Evolutionary conservation across 2,797 vertebrate genomes (phyloP), one percentile per base, ranked within the genome.

Genomic region (Calcarius lapponicus): DNA sequence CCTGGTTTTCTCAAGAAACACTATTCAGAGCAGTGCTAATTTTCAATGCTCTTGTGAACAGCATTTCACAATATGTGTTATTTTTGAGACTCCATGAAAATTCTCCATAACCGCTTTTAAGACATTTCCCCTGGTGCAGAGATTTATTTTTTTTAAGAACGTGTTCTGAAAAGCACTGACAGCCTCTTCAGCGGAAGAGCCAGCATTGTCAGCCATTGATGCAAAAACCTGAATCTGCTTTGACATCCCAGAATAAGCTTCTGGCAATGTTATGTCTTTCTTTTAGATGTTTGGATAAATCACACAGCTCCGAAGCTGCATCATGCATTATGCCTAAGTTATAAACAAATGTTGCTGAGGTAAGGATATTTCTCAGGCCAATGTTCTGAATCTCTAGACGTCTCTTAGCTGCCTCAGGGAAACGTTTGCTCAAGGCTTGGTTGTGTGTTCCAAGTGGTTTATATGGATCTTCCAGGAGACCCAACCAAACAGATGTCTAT

Each of bases 201-300:
- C 73, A 61, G 91, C 80, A 97, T 95, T 97, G 97, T 98, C 98
- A 98, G 78, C 93, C 97, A 95, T 72, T 96, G 96, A 97, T 92
- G 84, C 88, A 96, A 97, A 98, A 97, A 90, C 82, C 86, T 81
- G 96, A 97, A 97, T 98, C 81, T 97, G 95, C 97, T 97, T 96
- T 98, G 97, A 98, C 97, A 97, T 80, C 54, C 88, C 50, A 91
- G 97, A 97, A 97, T 95, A 96, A 96, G 97, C 97, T 98, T 95
- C 98, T 96, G 97, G 98, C 97, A 96, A 97, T 96, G 91, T 97
- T 97, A 94, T 96, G 96, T 97, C 97, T 98, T 97, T 95, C 96
- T 97, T 97, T 97, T 88, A 97, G 97, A 97, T 97, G 96, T 98
- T 97, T 96, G 92, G 96, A 94, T 96, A 98, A 97, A 97, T 97